These are phyloP conservation scores for Florisuga fusca DNA, from an alignment of 2,797 vertebrate genomes.

Conservation along the genomic window DNA sequence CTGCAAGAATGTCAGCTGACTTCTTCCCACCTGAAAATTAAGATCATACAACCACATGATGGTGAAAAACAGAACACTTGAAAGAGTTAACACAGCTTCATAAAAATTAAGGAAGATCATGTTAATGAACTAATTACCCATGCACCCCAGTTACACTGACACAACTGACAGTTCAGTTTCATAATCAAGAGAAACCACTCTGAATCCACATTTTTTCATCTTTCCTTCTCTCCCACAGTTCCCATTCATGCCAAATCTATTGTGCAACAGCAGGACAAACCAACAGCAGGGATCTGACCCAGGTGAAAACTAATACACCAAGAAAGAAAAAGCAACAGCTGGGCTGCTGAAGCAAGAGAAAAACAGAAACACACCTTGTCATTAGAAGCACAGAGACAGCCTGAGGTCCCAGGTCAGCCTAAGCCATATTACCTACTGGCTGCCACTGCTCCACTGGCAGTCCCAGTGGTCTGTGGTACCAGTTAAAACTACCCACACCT, in stretches of 20 bases:
- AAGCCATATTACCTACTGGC: not conserved
- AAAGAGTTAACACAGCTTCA: not conserved
- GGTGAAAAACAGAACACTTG: not conserved
- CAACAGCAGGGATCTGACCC: not conserved
- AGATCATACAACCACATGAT: not conserved
- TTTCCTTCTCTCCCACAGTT: not conserved
- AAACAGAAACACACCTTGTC: not conserved
- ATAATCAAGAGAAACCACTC: not conserved
- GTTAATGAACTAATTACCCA: not conserved
- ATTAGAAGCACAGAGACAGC: not conserved
- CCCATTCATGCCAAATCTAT: not conserved
- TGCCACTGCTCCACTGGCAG: not conserved
- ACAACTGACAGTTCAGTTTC: not conserved
- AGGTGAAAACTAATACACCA: conserved; percentile 24
- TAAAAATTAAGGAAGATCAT: not conserved
- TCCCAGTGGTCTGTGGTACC: not conserved
- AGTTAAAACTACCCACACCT: not conserved
- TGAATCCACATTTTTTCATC: not conserved
- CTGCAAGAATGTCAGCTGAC: not conserved
- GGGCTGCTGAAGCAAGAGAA: not conserved
- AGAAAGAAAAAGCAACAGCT: not conserved
- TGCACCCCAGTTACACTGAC: not conserved
- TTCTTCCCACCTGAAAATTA: not conserved
- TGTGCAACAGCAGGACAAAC: conserved; percentile 33
- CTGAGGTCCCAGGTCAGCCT: not conserved